Percentiles rank a stretch among this genome's conserved stretches.
Conservation (phyloP, 2,113 vertebrate genomes). For the Brienomyrus brachyistius region DNA sequence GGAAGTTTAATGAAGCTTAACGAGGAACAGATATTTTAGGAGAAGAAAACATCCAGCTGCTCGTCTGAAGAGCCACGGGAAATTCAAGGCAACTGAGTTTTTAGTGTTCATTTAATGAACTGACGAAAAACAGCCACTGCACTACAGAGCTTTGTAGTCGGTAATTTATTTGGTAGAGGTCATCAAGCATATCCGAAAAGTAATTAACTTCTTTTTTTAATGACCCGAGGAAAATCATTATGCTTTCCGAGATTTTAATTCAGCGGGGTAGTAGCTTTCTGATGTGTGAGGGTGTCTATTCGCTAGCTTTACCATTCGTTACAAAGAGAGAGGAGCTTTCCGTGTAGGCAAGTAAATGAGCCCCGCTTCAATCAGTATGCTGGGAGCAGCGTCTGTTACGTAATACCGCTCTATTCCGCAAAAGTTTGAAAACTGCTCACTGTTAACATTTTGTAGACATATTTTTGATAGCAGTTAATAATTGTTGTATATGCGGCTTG, state of each 20-base stretch:
- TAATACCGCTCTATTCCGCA: not conserved
- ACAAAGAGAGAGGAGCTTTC: not conserved
- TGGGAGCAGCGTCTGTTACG: not conserved
- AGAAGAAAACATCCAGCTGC: not conserved
- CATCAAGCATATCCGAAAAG: not conserved
- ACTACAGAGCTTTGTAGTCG: not conserved
- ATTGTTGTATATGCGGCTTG: not conserved
- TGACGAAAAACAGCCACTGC: constrained; percentile 4
- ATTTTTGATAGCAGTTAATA: not conserved
- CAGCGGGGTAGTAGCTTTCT: not conserved
- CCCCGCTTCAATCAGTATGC: not conserved
- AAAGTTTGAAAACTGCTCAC: not conserved
- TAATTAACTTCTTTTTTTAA: not conserved
- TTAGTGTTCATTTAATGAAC: not conserved
- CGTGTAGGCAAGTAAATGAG: not conserved
- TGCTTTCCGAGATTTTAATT: not conserved
- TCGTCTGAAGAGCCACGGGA: not conserved
- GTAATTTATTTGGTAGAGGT: not conserved
- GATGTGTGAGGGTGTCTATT: not conserved
- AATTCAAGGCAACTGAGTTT: not conserved
- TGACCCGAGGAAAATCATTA: constrained; percentile 3
- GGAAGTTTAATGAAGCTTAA: not conserved
- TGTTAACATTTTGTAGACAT: not conserved
- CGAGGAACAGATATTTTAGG: not conserved
- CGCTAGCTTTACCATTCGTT: not conserved